A percentile compares a stretch with the other conserved stretches of the same genome.
Conservation (phyloP, 2,888 invertebrate genomes). For the Megaustenia siamemsis region DNA sequence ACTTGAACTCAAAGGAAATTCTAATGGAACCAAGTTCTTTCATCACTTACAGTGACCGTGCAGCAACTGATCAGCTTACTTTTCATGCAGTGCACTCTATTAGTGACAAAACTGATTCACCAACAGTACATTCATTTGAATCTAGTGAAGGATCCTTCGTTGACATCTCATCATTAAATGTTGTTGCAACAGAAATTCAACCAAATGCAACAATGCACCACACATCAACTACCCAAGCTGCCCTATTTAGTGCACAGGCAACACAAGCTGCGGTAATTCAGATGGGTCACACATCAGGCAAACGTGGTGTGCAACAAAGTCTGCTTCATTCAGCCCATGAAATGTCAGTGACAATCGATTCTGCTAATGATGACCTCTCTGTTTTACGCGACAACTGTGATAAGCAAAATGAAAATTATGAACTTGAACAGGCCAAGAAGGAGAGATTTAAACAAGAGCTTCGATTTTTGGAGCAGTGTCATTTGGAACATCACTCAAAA, state of each 20-base stretch:
- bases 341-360: background rate
- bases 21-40: conserved; percentile 36
- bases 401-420: background rate
- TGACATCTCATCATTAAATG: conserved; percentile 29
- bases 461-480: conserved; percentile 38
- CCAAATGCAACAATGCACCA: conserved; percentile 1
- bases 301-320: background rate
- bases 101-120: conserved; percentile 9
- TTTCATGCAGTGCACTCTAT: conserved; percentile 32
- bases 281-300: background rate
- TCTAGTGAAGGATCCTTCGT: conserved; percentile 25
- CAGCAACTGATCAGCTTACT: conserved; percentile 1
- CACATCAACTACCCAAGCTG: background rate
- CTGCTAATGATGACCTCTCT: background rate
- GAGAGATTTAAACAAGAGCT: conserved; percentile 21
- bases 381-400: background rate
- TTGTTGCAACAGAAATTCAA: conserved; percentile 20
- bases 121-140: conserved; percentile 22
- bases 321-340: background rate
- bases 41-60: conserved; percentile 25
- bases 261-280: background rate
- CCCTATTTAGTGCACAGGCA: background rate
- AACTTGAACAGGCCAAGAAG: conserved; percentile 6
- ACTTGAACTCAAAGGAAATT: conserved; percentile 23
- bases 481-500: conserved; percentile 37